Evolutionary conservation across 2,888 invertebrate genomes (phyloP), one percentile per base, ranked within the genome.

Genomic region (Epinotia nisella): DNA sequence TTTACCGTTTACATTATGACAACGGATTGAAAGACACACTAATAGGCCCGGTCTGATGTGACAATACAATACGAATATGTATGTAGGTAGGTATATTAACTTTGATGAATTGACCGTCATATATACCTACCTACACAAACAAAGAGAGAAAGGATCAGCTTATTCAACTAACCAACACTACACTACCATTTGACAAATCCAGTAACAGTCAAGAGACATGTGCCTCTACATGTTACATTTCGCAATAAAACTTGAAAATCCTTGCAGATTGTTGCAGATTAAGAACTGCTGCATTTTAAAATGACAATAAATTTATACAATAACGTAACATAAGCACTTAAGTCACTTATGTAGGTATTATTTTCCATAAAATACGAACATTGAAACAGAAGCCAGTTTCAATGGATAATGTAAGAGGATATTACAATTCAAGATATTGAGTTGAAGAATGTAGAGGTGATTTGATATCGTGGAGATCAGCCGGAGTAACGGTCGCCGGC

Each of bases 401-500:
- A 15, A 61, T 45, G 17, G 35, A 39, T 39, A 65, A 21, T 13
- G 35, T 65, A 66, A 56, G 21, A 66, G 56, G 45, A 70, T 75
- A 53, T 49, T 66, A 59, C 70, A 65, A 70, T 55, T 65, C 58
- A 66, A 64, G 59, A 71, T 65, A 58, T 72, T 71, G 45, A 75
- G 62, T 66, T 69, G 75, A 69, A 74, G 64, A 75, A 70, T 67
- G 65, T 61, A 59, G 72, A 73, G 74, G 75, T 80, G 81, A 83
- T 85, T 82, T 72, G 81, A 81, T 78, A 77, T 75, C 74, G 76
- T 75, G 76, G 78, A 79, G 80, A 80, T 80, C 75, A 66, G 41
- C 39, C 24, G 70, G 66, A 60, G 77, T 87, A 87, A 85, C 85
- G 83, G 84, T 85, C 80, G 76, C 73, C 76, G 76, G 76, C 74